Evolutionary conservation across 2,113 vertebrate genomes (phyloP).

Genomic region (Camelus bactrianus): DNA sequence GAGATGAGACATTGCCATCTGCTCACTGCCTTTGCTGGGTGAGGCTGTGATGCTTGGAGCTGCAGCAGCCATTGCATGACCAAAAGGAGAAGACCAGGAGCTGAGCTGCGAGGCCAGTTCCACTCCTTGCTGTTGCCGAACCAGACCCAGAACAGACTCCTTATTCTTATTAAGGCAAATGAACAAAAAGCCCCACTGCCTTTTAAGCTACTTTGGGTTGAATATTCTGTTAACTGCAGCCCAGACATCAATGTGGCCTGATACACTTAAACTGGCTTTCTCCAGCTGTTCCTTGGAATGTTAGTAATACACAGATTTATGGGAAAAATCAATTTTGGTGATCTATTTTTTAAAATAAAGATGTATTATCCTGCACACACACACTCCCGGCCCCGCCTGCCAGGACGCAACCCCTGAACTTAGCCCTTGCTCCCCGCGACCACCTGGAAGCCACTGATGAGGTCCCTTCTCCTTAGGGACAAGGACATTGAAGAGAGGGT

Average conservation of each 20-base stretch:
- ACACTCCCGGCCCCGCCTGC: background rate
- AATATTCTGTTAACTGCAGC: background rate
- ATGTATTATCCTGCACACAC: background rate
- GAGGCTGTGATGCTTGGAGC: background rate
- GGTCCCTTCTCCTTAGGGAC: background rate
- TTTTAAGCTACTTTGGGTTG: background rate
- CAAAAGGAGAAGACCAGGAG: background rate
- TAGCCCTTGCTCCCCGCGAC: background rate
- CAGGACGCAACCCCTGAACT: background rate
- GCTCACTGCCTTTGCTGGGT: background rate
- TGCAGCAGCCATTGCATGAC: background rate
- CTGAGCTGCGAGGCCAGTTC: background rate
- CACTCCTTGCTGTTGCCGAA: background rate
- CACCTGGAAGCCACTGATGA: background rate
- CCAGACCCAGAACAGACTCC: background rate
- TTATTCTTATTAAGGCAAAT: background rate
- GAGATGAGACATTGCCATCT: background rate
- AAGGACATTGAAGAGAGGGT: too few relatives aligned
- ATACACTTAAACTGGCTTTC: background rate
- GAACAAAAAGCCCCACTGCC: accelerated
- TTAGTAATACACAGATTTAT: background rate
- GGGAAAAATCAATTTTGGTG: background rate
- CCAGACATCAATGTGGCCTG: too few relatives aligned
- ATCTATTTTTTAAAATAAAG: background rate
- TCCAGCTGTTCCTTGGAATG: background rate